Percentiles rank a stretch among this genome's conserved stretches.
Conservation (phyloP, 2,888 invertebrate genomes). For the Dasysyrphus albostriatus region DNA sequence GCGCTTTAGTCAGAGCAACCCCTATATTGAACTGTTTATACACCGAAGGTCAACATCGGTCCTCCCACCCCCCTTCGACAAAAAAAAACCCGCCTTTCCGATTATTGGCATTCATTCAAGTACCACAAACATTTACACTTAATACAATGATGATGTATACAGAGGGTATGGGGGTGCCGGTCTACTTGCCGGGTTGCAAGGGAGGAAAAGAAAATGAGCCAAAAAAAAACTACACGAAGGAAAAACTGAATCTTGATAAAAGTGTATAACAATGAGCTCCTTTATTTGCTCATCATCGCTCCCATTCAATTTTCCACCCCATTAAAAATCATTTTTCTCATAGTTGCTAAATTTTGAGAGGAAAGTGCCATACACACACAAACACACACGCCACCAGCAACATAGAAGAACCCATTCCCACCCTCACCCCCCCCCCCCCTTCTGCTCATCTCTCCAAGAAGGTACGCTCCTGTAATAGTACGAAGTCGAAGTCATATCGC, state of each 20-base stretch:
- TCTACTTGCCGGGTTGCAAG: constrained; percentile 49
- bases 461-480: constrained; percentile 46
- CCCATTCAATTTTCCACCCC: constrained; percentile 79
- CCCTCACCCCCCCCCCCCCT: not conserved
- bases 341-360: constrained; percentile 57
- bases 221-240: constrained; percentile 39
- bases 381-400: not conserved
- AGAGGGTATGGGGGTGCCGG: constrained; percentile 68
- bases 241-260: constrained; percentile 76
- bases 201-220: constrained; percentile 59
- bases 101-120: constrained; percentile 73
- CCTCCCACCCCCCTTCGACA: constrained; percentile 12
- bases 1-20: constrained; percentile 25
- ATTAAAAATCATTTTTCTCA: constrained; percentile 77
- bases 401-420: not conserved
- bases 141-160: constrained; percentile 1
- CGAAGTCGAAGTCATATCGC: constrained; percentile 69
- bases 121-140: constrained; percentile 71
- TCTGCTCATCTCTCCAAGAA: constrained; percentile 7
- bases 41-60: constrained; percentile 67
- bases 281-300: constrained; percentile 79
- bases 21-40: constrained; percentile 54
- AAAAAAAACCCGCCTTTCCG: constrained; percentile 50
- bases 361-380: not conserved
- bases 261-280: constrained; percentile 74